A percentile compares a stretch with the other conserved stretches of the same genome.
phyloP scores from a whole-genome alignment of 2,797 vertebrate species.

The Chromobotia macracanthus region DNA sequence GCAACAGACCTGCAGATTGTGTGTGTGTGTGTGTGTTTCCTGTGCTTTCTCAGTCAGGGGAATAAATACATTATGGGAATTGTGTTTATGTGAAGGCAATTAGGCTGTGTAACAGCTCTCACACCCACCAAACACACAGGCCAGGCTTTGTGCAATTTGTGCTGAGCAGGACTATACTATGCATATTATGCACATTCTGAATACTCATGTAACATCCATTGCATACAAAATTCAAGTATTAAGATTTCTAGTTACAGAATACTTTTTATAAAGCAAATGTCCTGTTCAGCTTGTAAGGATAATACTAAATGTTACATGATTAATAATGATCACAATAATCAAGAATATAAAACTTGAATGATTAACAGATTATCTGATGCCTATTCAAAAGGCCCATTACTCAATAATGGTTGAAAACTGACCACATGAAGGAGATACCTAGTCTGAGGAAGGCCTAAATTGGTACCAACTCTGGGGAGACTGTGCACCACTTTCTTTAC shows the following conservation, averaged over 20 bases:
- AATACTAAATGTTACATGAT: no score
- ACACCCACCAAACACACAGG: conserved; percentile 7
- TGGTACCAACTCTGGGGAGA: conserved; percentile 94
- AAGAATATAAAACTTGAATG: no score
- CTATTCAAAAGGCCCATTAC: no score
- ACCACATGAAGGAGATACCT: conserved; percentile 74
- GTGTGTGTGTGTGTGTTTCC: conserved; percentile 24
- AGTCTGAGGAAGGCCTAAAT: conserved; percentile 94
- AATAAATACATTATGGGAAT: conserved; percentile 75
- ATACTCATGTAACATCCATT: background rate
- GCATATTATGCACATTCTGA: background rate
- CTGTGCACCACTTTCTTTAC: conserved; percentile 96
- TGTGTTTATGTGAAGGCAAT: conserved; percentile 76
- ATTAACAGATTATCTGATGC: no score
- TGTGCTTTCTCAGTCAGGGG: conserved; percentile 62
- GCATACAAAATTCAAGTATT: background rate
- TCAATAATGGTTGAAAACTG: background rate
- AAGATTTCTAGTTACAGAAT: background rate
- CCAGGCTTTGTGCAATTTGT: background rate
- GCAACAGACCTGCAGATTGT: background rate
- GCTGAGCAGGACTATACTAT: background rate
- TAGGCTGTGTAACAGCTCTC: conserved; percentile 52
- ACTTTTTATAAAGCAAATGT: background rate
- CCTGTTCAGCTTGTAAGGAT: background rate
- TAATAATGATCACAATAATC: no score